Conservation (phyloP, 23 tunicate species). For the Ascidia mentula region DNA sequence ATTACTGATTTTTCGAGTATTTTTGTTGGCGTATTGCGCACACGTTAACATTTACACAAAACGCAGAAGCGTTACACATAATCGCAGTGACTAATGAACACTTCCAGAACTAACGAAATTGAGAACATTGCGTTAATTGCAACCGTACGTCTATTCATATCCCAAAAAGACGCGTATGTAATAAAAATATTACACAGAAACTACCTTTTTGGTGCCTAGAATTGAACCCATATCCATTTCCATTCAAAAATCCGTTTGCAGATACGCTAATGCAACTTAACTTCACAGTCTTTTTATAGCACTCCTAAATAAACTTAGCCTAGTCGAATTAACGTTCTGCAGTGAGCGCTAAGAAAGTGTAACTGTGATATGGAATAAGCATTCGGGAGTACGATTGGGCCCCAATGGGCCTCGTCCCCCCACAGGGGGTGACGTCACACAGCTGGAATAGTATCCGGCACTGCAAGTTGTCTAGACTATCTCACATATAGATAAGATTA, state of each 20-base stretch:
- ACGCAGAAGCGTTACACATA: too few species aligned
- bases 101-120: too few species aligned
- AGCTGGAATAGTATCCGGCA: neutral
- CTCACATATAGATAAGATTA: neutral
- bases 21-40: too few species aligned
- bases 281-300: neutral
- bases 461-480: neutral
- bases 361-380: neutral
- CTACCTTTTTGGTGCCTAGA: neutral
- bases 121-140: too few species aligned
- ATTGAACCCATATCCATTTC: neutral
- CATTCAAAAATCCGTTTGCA: neutral
- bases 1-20: too few species aligned
- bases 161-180: too few species aligned
- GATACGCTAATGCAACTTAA: too few species aligned
- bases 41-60: too few species aligned
- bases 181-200: too few species aligned
- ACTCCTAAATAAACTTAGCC: neutral
- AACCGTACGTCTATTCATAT: too few species aligned
- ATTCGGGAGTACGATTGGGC: neutral
- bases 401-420: neutral
- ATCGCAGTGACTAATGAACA: too few species aligned
- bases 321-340: neutral
- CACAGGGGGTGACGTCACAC: neutral
- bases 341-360: neutral